Base-by-base conservation (phyloP, 1,140 invertebrate genomes). In the Drosophila pseudoobscura region DNA sequence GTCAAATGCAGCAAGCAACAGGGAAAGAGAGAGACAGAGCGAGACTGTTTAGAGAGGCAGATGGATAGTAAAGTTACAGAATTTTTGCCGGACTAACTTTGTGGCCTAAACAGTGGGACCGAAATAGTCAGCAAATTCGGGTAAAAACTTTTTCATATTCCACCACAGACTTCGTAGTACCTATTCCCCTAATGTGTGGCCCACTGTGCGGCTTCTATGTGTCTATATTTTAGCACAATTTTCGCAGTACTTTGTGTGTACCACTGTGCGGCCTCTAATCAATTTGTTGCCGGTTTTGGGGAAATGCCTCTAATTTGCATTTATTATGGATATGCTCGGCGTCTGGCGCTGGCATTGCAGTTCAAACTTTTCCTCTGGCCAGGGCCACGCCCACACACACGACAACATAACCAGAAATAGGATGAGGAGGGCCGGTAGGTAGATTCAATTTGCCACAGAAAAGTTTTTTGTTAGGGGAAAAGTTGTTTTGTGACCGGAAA, bases 231-330 rank as follows among this genome's bases (percentile, higher is more conserved):
- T 5, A 6, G 0, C 24, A 26, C 24, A 26, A 26, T 26, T 26
- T 57, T 31, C 8, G 31, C 3, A 31, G 8, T 4, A 39, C 11
- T 50, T n/a, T 2, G 6, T 1, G 63, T n/a, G 46, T 20, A 0
- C 63, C 80, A 87, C 73, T 77, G 87, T 87, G 56, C 79, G 22
- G 47, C 41, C 70, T 68, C 70, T 89, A 89, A 88, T 89, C 85
- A 89, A 90, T 88, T 90, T 90, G 72, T 77, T 69, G 63, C 73
- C 69, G 83, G 52, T 70, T 68, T 87, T 66, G 65, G 84, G 76
- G 68, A 83, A 80, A 90, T 88, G 84, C 75, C 68, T 78, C 89
- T 83, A 77, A 90, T 90, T 90, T 90, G 79, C 88, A 90, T 90
- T 90, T 90, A 90, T 90, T 88, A 89, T 90, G 80, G 85, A 89